Conservation (phyloP, 2,888 invertebrate species). For the Eilema sororculum region DNA sequence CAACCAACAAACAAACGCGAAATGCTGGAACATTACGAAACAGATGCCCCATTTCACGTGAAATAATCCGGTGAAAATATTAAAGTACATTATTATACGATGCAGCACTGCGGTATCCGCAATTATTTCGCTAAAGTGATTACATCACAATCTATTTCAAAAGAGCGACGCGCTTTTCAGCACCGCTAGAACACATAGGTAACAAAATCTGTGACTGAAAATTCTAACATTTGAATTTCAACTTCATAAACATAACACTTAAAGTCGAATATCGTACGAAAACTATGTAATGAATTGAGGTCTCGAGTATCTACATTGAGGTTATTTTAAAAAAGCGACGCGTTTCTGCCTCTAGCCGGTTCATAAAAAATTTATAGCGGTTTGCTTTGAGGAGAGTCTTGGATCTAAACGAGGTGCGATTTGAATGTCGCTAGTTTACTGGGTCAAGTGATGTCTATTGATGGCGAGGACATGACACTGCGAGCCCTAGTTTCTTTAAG, state of each 20-base stretch:
- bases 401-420: conserved; percentile 70
- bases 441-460: conserved; percentile 77
- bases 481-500: conserved; percentile 60
- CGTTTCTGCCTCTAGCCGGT: conserved; percentile 60
- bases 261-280: conserved; percentile 54
- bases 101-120: conserved; percentile 58
- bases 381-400: conserved; percentile 68
- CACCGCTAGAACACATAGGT: conserved; percentile 46
- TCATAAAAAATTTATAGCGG: conserved; percentile 71
- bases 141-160: conserved; percentile 61
- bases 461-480: conserved; percentile 61
- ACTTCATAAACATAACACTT: conserved; percentile 42
- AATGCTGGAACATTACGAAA: conserved; percentile 16
- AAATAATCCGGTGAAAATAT: conserved; percentile 39
- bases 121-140: conserved; percentile 68
- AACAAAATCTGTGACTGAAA: conserved; percentile 42
- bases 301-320: conserved; percentile 60
- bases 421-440: conserved; percentile 74
- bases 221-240: conserved; percentile 33
- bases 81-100: conserved; percentile 40
- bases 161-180: conserved; percentile 63
- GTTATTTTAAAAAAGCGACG: conserved; percentile 52
- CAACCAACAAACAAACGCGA: background rate
- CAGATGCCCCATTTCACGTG: conserved; percentile 19
- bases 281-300: conserved; percentile 40